Evolutionary conservation across 2,113 vertebrate species (phyloP), one percentile per base, ranked within the genome.

Genomic region (Trochalopteron elliotii): DNA sequence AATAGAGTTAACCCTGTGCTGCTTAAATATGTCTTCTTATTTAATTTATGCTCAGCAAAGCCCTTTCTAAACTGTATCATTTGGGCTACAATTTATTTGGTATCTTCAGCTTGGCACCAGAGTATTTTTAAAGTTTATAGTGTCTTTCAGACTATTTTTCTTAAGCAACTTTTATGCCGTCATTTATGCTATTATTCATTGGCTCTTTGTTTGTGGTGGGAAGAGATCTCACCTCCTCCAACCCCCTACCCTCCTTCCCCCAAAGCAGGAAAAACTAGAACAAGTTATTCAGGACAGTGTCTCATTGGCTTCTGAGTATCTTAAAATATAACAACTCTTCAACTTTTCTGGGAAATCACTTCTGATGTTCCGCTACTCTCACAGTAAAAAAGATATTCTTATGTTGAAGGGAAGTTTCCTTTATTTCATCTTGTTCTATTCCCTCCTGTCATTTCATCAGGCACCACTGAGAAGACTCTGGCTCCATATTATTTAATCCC

Each of bases 221-320:
- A 88, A 85, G 44, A 44, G 33, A 71, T 13, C 3, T 67, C 24
- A 55, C 7, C 8, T 72, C 2, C 4, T 37, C 11, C 22, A 68
- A 3, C 2, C 8, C 7, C 25, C 27, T 11, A 4, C 31, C 18
- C 9, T 12, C 14, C 11, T 23, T 39, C 8, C 3, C 4, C 6
- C 23, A 76, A 24, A 68, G n/a, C 47, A 57, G 19, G 31, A 22
- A 27, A 12, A 68, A 80, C 24, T 31, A 45, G 22, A 63, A 55
- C 12, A 87, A 53, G 22, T 70, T 59, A 63, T 39, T 76, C 59
- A 72, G 20, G 44, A 55, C 30, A 77, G 8, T 7, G 10, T 40
- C 21, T 19, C 12, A 30, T 5, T 64, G 44, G 11, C 25, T 83
- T 83, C 30, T n/a, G 24, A 35, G 15, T 61, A 33, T 15, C 40